Conservation (phyloP, 1,140 invertebrate genomes). For the Apis cerana region DNA sequence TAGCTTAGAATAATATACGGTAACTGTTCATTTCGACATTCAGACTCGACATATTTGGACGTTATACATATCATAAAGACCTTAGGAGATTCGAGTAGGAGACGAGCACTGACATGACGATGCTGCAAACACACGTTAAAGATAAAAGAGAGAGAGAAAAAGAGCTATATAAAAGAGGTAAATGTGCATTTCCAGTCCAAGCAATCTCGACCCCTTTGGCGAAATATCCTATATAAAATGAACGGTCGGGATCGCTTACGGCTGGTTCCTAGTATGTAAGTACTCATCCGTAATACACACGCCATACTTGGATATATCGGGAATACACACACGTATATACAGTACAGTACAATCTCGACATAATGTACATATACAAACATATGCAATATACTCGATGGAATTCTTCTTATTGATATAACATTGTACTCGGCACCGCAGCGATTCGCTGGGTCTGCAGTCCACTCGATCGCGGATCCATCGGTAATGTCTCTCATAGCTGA, state of each 20-base stretch:
- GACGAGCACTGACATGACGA: constrained; percentile 18
- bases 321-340: constrained; percentile 80
- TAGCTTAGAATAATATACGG: not conserved
- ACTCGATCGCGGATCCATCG: constrained; percentile 70
- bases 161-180: constrained; percentile 16
- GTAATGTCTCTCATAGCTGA: constrained; percentile 76
- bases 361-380: constrained; percentile 81
- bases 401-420: constrained; percentile 40
- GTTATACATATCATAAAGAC: constrained; percentile 21
- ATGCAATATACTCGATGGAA: constrained; percentile 59
- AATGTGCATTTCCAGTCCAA: constrained; percentile 11
- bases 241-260: not conserved
- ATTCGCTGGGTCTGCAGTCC: constrained; percentile 67
- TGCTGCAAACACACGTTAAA: not conserved
- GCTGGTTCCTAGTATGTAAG: constrained; percentile 31
- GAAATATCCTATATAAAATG: not conserved
- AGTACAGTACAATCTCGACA: constrained; percentile 74
- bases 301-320: constrained; percentile 77
- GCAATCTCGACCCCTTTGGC: constrained; percentile 14
- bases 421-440: constrained; percentile 60
- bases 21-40: constrained; percentile 9
- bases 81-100: not conserved
- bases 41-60: constrained; percentile 34
- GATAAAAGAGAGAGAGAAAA: not conserved
- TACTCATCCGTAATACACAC: constrained; percentile 73